A percentile compares a stretch with the other conserved stretches of the same genome.
Evolutionary conservation across 2,113 vertebrate genomes (phyloP).

Genomic region (Gavia stellata): DNA sequence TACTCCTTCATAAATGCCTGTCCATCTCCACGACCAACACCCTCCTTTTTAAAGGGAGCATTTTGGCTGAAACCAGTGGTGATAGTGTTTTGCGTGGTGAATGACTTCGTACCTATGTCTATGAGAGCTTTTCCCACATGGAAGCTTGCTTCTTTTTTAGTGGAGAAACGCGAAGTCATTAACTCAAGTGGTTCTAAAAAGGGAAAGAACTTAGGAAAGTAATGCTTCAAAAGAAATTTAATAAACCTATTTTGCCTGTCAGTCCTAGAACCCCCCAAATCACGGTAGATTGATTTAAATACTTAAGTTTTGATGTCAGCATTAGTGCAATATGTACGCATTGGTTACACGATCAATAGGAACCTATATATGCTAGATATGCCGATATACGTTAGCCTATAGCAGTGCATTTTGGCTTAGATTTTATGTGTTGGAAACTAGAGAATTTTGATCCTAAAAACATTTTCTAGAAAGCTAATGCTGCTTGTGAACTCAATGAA

Average conservation of each 20-base stretch:
- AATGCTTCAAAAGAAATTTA: not conserved
- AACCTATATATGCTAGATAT: not conserved
- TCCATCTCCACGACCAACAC: not conserved
- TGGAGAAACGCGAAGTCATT: not conserved
- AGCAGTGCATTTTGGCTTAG: not conserved
- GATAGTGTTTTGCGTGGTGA: not conserved
- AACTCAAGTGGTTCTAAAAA: not conserved
- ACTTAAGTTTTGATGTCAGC: not conserved
- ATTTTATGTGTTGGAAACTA: not conserved
- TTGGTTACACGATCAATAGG: not conserved
- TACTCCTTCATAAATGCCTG: not conserved
- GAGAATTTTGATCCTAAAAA: not conserved
- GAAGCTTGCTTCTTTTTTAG: not conserved
- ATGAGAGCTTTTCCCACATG: not conserved
- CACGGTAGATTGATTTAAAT: not conserved
- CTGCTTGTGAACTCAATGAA: not conserved
- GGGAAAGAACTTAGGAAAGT: not conserved
- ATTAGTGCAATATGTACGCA: not conserved
- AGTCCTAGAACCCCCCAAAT: not conserved
- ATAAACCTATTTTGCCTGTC: not conserved
- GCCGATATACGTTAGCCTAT: not conserved
- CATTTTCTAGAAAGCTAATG: not conserved
- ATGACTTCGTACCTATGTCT: not conserved
- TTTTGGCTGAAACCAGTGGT: not conserved
- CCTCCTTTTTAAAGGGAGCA: not conserved